Conservation (phyloP, 2,113 vertebrate genomes). For the Nettapus auritus region DNA sequence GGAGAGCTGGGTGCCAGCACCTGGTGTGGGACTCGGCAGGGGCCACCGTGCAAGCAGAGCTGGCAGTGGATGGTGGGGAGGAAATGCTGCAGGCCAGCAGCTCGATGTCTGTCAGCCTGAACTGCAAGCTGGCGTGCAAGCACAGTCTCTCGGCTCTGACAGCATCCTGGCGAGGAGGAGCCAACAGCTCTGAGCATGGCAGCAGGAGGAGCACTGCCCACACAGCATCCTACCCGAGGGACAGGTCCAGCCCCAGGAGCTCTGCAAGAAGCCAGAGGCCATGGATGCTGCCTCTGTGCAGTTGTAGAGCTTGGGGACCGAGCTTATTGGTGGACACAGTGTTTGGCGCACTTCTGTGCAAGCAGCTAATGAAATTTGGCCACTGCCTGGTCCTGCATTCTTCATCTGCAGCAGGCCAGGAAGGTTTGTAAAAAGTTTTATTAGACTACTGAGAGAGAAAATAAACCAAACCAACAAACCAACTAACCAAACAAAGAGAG, state of each 20-base stretch:
- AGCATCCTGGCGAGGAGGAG: not conserved
- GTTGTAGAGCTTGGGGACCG: not conserved
- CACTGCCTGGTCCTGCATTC: not conserved
- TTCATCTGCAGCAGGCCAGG: not conserved
- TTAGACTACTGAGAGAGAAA: not conserved
- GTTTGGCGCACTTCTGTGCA: accelerated
- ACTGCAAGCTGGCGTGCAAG: not conserved
- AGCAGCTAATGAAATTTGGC: not conserved
- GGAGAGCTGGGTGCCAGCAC: slow-evolving; percentile 15
- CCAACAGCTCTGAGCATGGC: not conserved
- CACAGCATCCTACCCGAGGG: not conserved
- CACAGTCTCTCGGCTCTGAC: not conserved
- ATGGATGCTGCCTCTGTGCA: accelerated
- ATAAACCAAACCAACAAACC: not conserved
- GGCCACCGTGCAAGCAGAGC: not conserved
- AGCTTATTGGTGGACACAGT: not conserved
- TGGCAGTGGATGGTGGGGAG: not conserved
- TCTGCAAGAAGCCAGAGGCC: accelerated
- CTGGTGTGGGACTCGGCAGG: accelerated
- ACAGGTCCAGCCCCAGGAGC: not conserved
- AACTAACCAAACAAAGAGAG: not conserved
- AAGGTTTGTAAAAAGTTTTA: not conserved
- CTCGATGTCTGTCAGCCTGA: not conserved
- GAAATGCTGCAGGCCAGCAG: not conserved
- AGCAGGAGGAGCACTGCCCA: not conserved